Conservation (phyloP, 2,797 vertebrate genomes). For the Rhinoraja longicauda region DNA sequence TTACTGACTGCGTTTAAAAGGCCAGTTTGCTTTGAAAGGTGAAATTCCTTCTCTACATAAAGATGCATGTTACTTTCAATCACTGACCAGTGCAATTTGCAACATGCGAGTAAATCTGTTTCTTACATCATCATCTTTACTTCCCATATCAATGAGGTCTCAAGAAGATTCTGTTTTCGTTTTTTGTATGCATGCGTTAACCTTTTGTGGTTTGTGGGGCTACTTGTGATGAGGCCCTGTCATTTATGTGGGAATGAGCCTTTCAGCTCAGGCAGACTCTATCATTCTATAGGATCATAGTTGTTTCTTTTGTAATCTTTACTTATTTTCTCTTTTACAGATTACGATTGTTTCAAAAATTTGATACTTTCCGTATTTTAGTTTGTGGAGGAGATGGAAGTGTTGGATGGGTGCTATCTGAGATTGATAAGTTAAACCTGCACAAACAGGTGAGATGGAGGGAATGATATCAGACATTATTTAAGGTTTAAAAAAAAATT, state of each 20-base stretch:
- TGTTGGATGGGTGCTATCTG: conserved; percentile 95
- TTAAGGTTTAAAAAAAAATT: background rate
- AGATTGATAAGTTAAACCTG: conserved; percentile 93
- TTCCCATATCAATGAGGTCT: background rate
- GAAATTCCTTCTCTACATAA: background rate
- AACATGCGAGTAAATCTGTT: background rate
- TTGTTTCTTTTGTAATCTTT: background rate
- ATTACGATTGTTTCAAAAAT: conserved; percentile 94
- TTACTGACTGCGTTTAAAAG: background rate
- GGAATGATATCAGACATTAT: background rate
- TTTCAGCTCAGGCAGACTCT: background rate
- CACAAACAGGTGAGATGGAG: conserved; percentile 79
- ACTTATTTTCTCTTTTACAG: conserved; percentile 57
- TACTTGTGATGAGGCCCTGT: no score
- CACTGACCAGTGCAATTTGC: background rate
- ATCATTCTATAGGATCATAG: background rate
- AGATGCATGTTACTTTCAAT: background rate
- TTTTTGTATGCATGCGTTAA: background rate
- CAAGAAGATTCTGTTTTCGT: background rate
- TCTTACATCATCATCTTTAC: background rate
- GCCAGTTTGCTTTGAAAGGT: background rate
- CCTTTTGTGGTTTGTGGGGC: background rate
- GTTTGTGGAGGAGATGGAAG: conserved; percentile 96
- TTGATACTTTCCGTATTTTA: conserved; percentile 96
- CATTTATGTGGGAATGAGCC: background rate